phyloP scores from a whole-genome alignment of 35 echinoderm and acorn worm species.

The Diadema setosum region DNA sequence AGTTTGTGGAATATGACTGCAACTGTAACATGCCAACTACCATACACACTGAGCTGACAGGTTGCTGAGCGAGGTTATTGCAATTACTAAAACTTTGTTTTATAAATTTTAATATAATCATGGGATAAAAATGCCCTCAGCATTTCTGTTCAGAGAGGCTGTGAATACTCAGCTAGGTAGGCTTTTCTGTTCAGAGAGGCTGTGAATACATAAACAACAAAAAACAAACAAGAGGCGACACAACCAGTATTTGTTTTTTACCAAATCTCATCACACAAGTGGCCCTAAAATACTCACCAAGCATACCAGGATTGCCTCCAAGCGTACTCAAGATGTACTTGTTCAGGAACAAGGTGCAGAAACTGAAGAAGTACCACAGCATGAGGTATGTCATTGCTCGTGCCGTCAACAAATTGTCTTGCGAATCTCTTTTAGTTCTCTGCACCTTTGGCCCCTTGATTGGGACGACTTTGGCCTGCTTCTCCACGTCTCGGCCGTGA shows the following conservation, averaged over 20 bases:
- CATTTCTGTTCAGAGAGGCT: too few species aligned
- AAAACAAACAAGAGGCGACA: too few species aligned
- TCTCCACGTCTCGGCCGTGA: background rate
- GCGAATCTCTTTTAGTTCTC: conserved; percentile 23
- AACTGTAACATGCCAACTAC: too few species aligned
- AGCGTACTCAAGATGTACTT: conserved; percentile 88
- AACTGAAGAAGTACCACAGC: conserved; percentile 96
- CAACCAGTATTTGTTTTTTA: background rate
- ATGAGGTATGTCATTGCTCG: conserved; percentile 57
- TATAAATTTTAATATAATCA: too few species aligned
- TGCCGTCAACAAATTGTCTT: conserved; percentile 66
- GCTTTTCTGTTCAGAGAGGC: too few species aligned
- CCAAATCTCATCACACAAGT: background rate
- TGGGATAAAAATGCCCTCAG: too few species aligned
- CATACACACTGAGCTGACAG: too few species aligned
- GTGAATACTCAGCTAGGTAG: too few species aligned
- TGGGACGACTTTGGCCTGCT: background rate
- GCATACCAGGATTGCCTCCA: conserved; percentile 74
- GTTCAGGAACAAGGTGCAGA: conserved; percentile 97
- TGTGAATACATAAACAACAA: too few species aligned
- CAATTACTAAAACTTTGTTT: too few species aligned
- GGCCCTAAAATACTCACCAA: conserved; percentile 53
- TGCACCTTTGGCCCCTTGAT: background rate
- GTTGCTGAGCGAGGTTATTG: too few species aligned
- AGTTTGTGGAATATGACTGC: too few species aligned